Evolutionary conservation across 1,140 invertebrate genomes (phyloP).

Genomic region (Ostrea denselamellosa): DNA sequence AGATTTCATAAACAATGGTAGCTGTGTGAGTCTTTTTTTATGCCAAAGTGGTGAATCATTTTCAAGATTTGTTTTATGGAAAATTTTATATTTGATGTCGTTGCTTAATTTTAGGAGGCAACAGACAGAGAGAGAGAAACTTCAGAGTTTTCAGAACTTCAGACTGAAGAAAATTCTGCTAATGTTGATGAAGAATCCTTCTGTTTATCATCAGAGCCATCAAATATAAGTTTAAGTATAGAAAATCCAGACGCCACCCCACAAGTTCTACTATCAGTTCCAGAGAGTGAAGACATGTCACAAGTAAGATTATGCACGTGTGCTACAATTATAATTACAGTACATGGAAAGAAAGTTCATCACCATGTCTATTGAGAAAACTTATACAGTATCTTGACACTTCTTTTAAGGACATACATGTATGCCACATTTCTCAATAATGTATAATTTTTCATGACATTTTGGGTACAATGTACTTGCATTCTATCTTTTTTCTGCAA

Average conservation of each 20-base stretch:
- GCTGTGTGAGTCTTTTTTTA: too few species aligned
- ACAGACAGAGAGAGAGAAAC: conserved; percentile 44
- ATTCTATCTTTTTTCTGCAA: too few species aligned
- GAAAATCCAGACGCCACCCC: conserved; percentile 30
- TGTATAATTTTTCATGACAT: too few species aligned
- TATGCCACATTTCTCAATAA: too few species aligned
- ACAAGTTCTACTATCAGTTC: conserved; percentile 51
- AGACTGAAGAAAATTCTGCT: not conserved
- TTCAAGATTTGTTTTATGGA: not conserved
- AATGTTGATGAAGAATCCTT: not conserved
- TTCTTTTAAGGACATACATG: too few species aligned
- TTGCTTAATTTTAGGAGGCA: conserved; percentile 8
- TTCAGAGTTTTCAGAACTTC: not conserved
- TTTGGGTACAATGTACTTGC: too few species aligned
- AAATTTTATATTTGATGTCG: too few species aligned
- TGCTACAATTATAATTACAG: too few species aligned
- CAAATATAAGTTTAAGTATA: conserved; percentile 2
- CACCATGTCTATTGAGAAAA: too few species aligned
- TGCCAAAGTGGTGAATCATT: not conserved
- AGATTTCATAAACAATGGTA: too few species aligned
- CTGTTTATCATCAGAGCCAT: not conserved
- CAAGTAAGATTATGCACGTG: conserved; percentile 34
- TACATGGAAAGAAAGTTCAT: too few species aligned
- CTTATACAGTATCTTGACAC: too few species aligned
- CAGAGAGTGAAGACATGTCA: conserved; percentile 46